Evolutionary conservation across 2,113 vertebrate genomes (phyloP).

Genomic region (Carassius carassius): DNA sequence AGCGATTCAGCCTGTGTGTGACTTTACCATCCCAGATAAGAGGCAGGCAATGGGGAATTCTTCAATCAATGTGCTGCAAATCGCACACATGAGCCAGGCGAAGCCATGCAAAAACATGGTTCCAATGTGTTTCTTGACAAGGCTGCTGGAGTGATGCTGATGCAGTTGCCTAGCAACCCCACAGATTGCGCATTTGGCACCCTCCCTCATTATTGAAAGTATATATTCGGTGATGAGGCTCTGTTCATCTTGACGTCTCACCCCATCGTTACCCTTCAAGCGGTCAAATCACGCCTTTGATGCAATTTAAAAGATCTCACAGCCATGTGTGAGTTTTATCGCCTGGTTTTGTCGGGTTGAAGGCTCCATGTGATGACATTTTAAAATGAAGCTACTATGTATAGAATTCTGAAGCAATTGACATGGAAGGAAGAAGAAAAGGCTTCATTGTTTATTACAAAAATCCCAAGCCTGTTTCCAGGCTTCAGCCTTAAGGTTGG

Average conservation of each 20-base stretch:
- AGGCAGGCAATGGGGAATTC: background rate
- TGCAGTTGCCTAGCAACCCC: conserved; percentile 77
- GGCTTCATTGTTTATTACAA: background rate
- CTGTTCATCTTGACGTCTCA: conserved; percentile 36
- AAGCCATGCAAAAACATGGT: conserved; percentile 2
- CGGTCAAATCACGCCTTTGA: conserved; percentile 41
- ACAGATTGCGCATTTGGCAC: conserved; percentile 54
- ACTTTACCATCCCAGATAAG: background rate
- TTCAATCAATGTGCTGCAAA: conserved; percentile 10
- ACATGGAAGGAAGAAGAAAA: background rate
- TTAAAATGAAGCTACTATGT: background rate
- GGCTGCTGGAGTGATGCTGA: conserved; percentile 59
- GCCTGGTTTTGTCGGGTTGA: background rate
- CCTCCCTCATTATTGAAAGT: conserved; percentile 58
- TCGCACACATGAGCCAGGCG: background rate
- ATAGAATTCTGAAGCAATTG: background rate
- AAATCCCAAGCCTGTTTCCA: background rate
- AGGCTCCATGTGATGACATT: background rate
- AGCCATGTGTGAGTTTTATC: too few species aligned
- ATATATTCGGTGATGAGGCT: conserved; percentile 57
- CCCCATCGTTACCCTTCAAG: background rate
- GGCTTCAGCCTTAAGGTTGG: background rate
- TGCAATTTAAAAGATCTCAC: conserved; percentile 37
- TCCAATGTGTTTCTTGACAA: conserved; percentile 57
- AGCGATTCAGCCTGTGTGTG: background rate